phyloP scores from a whole-genome alignment of 2,113 vertebrate species.

The Platichthys stellatus region DNA sequence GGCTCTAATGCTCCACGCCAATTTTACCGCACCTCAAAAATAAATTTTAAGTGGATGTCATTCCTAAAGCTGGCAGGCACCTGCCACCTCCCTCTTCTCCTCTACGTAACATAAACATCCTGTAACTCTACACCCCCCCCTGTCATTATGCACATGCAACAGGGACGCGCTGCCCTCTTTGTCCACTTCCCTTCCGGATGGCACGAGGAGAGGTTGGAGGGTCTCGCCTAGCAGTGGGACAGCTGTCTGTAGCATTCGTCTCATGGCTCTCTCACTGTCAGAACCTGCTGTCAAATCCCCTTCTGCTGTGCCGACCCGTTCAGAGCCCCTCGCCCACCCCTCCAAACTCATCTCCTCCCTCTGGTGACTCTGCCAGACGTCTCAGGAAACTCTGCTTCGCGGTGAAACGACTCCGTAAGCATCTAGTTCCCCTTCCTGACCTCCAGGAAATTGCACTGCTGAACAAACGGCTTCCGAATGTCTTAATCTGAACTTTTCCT shows the following conservation, averaged over 20 bases:
- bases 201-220: slow-evolving; percentile 21
- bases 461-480: slow-evolving; percentile 14
- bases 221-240: background rate
- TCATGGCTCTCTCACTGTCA: slow-evolving; percentile 51
- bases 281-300: slow-evolving; percentile 52
- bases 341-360: slow-evolving; percentile 27
- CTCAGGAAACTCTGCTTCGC: slow-evolving; percentile 40
- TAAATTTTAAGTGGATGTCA: slow-evolving; percentile 35
- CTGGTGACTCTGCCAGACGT: slow-evolving; percentile 21
- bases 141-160: slow-evolving; percentile 14
- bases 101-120: slow-evolving; percentile 37
- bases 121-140: slow-evolving; percentile 52
- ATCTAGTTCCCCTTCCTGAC: slow-evolving; percentile 43
- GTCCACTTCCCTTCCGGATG: background rate
- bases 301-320: slow-evolving; percentile 11
- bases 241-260: slow-evolving; percentile 54
- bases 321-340: background rate
- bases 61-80: slow-evolving; percentile 29
- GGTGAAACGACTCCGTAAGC: slow-evolving; percentile 38
- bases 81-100: slow-evolving; percentile 22
- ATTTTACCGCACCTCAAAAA: background rate
- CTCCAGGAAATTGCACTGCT: slow-evolving; percentile 23
- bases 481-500: slow-evolving; percentile 8
- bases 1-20: background rate
- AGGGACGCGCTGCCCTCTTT: slow-evolving; percentile 16